phyloP scores from a whole-genome alignment of 2,113 vertebrate genomes.

The Coturnix japonica region DNA sequence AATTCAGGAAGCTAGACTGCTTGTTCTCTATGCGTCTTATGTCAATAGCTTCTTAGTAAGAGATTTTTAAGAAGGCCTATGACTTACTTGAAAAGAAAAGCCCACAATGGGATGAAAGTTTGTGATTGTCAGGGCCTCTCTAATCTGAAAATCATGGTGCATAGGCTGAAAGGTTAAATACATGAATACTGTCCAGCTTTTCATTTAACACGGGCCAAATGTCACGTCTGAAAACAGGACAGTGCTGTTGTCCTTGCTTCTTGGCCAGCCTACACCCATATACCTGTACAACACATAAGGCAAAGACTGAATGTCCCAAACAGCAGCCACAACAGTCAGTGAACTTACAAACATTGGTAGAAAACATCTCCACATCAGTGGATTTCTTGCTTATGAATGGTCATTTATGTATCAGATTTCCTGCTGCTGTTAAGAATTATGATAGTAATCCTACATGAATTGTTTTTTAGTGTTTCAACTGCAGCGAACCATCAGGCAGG shows the following conservation, averaged over 20 bases:
- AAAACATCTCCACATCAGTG: conserved; percentile 24
- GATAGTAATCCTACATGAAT: conserved; percentile 5
- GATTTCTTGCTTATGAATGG: conserved; percentile 8
- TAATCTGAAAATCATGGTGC: not conserved
- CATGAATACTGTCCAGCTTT: not conserved
- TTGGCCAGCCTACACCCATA: not conserved
- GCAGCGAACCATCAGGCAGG: not conserved
- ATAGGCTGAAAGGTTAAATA: not conserved
- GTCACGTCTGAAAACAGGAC: not conserved
- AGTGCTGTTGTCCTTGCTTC: not conserved
- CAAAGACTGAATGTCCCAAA: not conserved
- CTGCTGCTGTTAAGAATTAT: not conserved
- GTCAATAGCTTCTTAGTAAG: not conserved
- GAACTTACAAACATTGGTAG: not conserved
- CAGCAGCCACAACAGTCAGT: not conserved
- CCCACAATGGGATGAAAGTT: not conserved
- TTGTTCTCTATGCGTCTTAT: not conserved
- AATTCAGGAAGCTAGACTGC: not conserved
- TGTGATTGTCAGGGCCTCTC: not conserved
- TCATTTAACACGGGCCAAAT: not conserved
- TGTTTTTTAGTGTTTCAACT: not conserved
- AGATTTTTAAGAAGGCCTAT: not conserved
- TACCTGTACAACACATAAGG: not conserved
- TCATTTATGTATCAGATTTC: conserved; percentile 15
- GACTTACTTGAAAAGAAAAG: conserved; percentile 10